phyloP scores from a whole-genome alignment of 2,888 invertebrate genomes.

The Drosophila pseudotakahashii region DNA sequence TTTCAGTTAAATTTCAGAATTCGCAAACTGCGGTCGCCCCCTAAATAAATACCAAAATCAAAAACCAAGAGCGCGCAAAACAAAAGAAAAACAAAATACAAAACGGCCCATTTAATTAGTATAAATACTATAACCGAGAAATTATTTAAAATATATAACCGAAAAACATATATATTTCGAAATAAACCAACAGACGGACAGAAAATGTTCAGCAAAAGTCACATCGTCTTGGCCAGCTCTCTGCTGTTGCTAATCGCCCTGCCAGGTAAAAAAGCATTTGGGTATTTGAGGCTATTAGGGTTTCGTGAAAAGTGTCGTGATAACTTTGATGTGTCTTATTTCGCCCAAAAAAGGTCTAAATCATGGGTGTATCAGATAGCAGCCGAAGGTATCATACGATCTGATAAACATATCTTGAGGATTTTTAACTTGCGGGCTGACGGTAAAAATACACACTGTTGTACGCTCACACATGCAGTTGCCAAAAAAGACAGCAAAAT shows the following conservation, averaged over 20 bases:
- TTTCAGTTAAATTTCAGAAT: constrained; percentile 82
- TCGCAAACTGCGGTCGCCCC: constrained; percentile 73
- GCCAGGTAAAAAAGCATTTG: constrained; percentile 59
- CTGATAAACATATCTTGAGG: constrained; percentile 25
- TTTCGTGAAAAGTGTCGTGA: constrained; percentile 56
- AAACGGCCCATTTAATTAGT: constrained; percentile 24
- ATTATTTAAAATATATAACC: constrained; percentile 13
- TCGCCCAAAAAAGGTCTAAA: constrained; percentile 2
- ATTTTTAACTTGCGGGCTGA: not conserved
- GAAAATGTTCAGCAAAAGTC: constrained; percentile 51
- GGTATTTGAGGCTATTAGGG: constrained; percentile 19
- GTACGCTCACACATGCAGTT: constrained; percentile 8
- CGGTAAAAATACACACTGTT: constrained; percentile 11
- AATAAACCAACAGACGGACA: constrained; percentile 4
- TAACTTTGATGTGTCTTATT: constrained; percentile 42
- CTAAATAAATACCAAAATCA: not conserved
- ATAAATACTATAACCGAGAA: constrained; percentile 28
- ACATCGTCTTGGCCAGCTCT: constrained; percentile 44
- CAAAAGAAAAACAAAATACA: constrained; percentile 5
- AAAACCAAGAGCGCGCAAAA: not conserved
- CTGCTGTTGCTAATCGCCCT: constrained; percentile 54
- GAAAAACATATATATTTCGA: constrained; percentile 28
- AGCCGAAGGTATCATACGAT: not conserved
- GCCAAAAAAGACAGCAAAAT: constrained; percentile 20
- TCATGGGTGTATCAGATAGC: constrained; percentile 21